These are phyloP conservation scores for Drosophila paulistorum DNA, from an alignment of 1,140 invertebrate species.

Conservation along the genomic window DNA sequence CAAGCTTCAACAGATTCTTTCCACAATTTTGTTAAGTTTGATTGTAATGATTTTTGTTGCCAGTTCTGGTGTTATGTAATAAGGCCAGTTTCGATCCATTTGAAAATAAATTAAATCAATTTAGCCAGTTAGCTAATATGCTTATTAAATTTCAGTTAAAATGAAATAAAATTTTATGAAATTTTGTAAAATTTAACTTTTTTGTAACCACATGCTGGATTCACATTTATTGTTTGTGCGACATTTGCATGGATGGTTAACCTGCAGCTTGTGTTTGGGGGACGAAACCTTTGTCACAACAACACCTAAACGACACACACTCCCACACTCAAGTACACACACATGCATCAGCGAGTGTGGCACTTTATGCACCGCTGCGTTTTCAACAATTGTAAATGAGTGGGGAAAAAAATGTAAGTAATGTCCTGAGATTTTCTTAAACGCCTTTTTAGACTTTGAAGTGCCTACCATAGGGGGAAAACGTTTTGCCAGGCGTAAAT, in stretches of 20 bases:
- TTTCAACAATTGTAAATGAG: slow-evolving; percentile 69
- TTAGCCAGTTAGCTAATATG: too few species aligned
- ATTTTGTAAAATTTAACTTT: slow-evolving; percentile 29
- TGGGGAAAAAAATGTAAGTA: slow-evolving; percentile 18
- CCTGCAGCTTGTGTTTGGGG: slow-evolving; percentile 51
- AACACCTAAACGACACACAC: slow-evolving; percentile 47
- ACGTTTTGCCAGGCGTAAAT: slow-evolving; percentile 36
- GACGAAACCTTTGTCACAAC: slow-evolving; percentile 54
- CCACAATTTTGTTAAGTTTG: too few species aligned
- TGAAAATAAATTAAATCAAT: too few species aligned
- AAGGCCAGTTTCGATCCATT: too few species aligned
- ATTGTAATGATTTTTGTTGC: too few species aligned
- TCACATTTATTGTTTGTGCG: slow-evolving; percentile 4
- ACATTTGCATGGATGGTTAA: slow-evolving; percentile 48
- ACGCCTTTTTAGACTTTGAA: slow-evolving; percentile 39
- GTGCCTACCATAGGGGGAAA: slow-evolving; percentile 24
- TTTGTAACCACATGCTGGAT: slow-evolving; percentile 18
- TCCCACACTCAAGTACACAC: slow-evolving; percentile 27
- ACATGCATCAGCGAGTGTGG: slow-evolving; percentile 69
- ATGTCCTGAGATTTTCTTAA: slow-evolving; percentile 52
- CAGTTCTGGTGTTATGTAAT: too few species aligned
- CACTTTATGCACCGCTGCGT: slow-evolving; percentile 69
- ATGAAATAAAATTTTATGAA: not conserved
- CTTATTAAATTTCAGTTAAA: too few species aligned
- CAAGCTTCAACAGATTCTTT: too few species aligned